phyloP scores from a whole-genome alignment of 2,113 vertebrate genomes.

The Pipa parva region DNA sequence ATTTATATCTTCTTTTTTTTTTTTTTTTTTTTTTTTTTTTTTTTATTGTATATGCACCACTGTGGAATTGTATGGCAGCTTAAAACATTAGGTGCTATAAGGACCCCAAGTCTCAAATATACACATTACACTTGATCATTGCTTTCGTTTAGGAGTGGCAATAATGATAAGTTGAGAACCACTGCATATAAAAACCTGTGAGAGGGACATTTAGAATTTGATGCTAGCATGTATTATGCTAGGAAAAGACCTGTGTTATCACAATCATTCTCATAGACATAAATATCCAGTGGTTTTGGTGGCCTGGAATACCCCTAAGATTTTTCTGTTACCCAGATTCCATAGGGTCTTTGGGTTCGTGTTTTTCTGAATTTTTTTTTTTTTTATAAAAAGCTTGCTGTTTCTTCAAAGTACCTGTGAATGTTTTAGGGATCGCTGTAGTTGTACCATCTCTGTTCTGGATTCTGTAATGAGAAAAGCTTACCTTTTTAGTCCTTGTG shows the following conservation, averaged over 20 bases:
- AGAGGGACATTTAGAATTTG: too few species aligned
- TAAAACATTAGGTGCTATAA: constrained; percentile 46
- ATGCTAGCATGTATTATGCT: too few species aligned
- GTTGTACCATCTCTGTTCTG: constrained; percentile 58
- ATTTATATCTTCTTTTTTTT: too few species aligned
- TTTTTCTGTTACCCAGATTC: neutral
- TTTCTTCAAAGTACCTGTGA: neutral
- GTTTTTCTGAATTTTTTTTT: constrained; percentile 17
- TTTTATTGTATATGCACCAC: constrained; percentile 84
- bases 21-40: constrained; percentile 42
- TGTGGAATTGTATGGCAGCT: constrained; percentile 81
- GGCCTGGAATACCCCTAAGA: neutral
- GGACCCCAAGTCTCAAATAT: too few species aligned
- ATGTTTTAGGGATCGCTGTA: neutral
- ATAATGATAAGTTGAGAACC: too few species aligned
- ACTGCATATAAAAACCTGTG: too few species aligned
- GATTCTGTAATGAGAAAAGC: constrained; percentile 37
- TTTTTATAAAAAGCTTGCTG: neutral
- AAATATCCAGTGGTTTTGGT: too few species aligned
- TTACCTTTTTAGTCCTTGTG: constrained; percentile 78
- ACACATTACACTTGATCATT: too few species aligned
- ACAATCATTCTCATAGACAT: too few species aligned
- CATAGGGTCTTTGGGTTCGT: constrained; percentile 56
- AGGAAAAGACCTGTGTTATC: too few species aligned
- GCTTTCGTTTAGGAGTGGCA: too few species aligned